A percentile compares a stretch with the other conserved stretches of the same genome.
Conservation (phyloP, 1,140 invertebrate genomes). For the Watersipora subatra region DNA sequence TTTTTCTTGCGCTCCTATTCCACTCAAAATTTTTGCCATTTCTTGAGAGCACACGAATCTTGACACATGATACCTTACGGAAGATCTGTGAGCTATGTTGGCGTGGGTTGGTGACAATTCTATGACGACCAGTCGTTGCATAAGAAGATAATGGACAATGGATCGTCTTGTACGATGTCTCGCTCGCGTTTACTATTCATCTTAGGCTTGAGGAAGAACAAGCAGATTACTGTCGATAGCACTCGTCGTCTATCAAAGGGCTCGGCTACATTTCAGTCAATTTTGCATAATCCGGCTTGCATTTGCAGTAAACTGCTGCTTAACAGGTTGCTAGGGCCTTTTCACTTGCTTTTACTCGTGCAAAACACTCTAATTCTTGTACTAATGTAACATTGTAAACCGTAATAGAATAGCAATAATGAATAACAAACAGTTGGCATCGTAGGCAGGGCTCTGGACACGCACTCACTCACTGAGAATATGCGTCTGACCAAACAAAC, state of each 20-base stretch:
- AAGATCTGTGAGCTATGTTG: too few species aligned
- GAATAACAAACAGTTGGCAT: neutral
- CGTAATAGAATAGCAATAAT: neutral
- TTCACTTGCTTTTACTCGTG: neutral
- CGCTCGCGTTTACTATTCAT: neutral
- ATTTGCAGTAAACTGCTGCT: neutral
- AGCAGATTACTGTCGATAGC: neutral
- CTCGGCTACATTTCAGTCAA: neutral
- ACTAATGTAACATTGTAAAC: neutral
- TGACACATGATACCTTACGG: too few species aligned
- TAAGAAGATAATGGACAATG: neutral
- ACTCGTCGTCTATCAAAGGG: neutral
- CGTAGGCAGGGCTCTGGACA: too few species aligned
- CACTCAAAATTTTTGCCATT: too few species aligned
- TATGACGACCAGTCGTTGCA: neutral
- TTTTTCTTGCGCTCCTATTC: too few species aligned
- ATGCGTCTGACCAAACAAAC: too few species aligned
- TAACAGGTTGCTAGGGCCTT: neutral
- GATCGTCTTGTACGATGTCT: neutral
- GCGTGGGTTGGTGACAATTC: too few species aligned
- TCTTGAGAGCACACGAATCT: too few species aligned
- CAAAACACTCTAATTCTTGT: neutral
- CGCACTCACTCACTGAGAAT: too few species aligned
- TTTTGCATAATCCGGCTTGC: neutral
- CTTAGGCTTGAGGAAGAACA: neutral